Base-by-base conservation (phyloP, 2,888 invertebrate species). In the Cremastinae sp. region DNA sequence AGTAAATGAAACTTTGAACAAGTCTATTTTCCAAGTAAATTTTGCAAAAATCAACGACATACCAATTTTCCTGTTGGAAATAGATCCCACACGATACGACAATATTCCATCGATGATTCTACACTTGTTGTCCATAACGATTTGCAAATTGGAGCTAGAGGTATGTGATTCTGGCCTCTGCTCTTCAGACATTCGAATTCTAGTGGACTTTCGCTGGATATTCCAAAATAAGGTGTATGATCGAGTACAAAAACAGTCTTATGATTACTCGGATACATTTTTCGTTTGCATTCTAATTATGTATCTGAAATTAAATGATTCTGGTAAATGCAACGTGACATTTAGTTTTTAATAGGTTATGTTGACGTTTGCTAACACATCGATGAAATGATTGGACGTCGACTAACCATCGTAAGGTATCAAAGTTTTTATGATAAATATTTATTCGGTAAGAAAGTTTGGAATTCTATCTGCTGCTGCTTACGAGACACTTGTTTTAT, bases 161-260 rank as follows among this genome's bases (percentile, higher is more conserved):
- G 95, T 66, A 95, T 94, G 82, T 94, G 93, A 64, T 94, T 94
- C 14, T 94, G 92, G 0, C 93, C 92, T 66, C 89, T 84, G 61
- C 84, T 85, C 66, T 90, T 90, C 0, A 89, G 74, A 77, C 87
- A 93, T 89, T 97, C 97, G 89, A 97, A 96, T 86, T 97, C 97
- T 80, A 96, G 93, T 0, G 94, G 93, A 87, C 93, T 94, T 81
- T 96, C 96, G 68, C 95, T 95, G 3, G 95, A 94, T 86, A 96
- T 94, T 20, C 96, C 95, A 89, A 98, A 98, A 86, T 96, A 96
- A 2, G 97, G 96, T 0, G 97, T 96, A 86, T 97, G 97, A 87
- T 99, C 99, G 82, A 99, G 90, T 18, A 99, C 96, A 90, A 99
- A 96, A 74, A 98, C 95, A 0, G 98, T 98, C 91, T 99, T 99